Base-by-base conservation (phyloP, 2,113 vertebrate genomes). In the Hypocryptadius cinnamomeus region DNA sequence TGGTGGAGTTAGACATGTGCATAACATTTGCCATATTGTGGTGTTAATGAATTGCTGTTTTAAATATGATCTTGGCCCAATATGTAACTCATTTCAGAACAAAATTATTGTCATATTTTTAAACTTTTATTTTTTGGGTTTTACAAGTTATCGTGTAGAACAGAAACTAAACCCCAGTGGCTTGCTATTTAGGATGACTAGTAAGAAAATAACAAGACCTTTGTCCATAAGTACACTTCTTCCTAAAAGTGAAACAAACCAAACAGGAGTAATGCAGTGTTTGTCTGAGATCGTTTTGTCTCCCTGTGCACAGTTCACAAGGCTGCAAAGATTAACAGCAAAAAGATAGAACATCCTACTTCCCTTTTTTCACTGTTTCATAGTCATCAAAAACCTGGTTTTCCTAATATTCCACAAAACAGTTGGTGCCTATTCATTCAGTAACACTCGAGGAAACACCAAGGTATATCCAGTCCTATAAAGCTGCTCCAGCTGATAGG, bases 31-130 rank as follows among this genome's bases (percentile, higher is more conserved):
- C 18, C 45, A 37, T 80, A 16, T 61, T 85, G 71, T 60, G 63
- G 66, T 53, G 33, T 92, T 94, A 90, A 71, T 84, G 77, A 96
- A 57, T 93, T 86, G 66, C 47, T 90, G 12, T 51, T 79, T 92
- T 50, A 66, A 85, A 70, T 88, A 40, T 25, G 8, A 50, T 87
- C 28, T 79, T 42, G 25, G 37, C 64, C 40, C 56, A 79, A 45
- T 79, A 59, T 44, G 30, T 54, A 81, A 66, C 30, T 70, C 15
- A 18, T 31, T 79, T 84, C 51, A 71, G 51, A 81, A 80, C 47
- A 11, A 81, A 84, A 78, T 87, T 84, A 42, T 37, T 1, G 0
- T 85, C 35, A 5, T 74, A 88, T 37, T 92, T 85, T 71, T 9
- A 66, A 63, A 56, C 42, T 42, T 80, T 4, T 14, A 5, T 65